These are phyloP conservation scores for Megalopta genalis DNA, from an alignment of 1,140 invertebrate species.

Conservation along the genomic window DNA sequence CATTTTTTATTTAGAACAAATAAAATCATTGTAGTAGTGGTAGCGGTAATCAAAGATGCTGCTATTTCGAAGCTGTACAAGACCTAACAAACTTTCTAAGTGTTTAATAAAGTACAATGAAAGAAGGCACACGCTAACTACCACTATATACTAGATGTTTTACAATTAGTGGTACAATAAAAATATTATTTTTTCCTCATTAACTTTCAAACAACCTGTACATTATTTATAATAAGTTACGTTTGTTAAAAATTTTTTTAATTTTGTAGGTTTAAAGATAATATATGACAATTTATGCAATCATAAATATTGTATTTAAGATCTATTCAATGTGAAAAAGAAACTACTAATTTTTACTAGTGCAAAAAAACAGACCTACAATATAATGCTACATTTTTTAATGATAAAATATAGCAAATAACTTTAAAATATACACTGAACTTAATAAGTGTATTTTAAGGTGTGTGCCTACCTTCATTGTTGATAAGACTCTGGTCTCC, in stretches of 20 bases:
- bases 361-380: conserved; percentile 6
- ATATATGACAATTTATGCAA: background rate
- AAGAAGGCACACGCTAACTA: conserved; percentile 74
- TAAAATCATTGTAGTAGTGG: too few relatives aligned
- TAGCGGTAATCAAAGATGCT: too few relatives aligned
- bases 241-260: conserved; percentile 13
- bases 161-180: background rate
- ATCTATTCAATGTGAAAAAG: background rate
- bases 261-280: background rate
- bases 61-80: too few relatives aligned
- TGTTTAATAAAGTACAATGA: conserved; percentile 39
- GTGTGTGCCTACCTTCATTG: conserved; percentile 79
- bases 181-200: background rate
- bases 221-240: background rate
- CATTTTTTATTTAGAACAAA: too few relatives aligned
- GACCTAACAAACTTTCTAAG: too few relatives aligned
- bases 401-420: conserved; percentile 18
- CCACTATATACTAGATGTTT: conserved; percentile 6
- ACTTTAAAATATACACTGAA: background rate
- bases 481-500: conserved; percentile 76
- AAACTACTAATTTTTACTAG: background rate
- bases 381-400: conserved; percentile 10
- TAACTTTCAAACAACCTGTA: background rate
- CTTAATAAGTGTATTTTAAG: conserved; percentile 37
- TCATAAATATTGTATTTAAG: background rate